Evolutionary conservation across 1,140 invertebrate genomes (phyloP), one percentile per base, ranked within the genome.

Genomic region (Penaeus chinensis): DNA sequence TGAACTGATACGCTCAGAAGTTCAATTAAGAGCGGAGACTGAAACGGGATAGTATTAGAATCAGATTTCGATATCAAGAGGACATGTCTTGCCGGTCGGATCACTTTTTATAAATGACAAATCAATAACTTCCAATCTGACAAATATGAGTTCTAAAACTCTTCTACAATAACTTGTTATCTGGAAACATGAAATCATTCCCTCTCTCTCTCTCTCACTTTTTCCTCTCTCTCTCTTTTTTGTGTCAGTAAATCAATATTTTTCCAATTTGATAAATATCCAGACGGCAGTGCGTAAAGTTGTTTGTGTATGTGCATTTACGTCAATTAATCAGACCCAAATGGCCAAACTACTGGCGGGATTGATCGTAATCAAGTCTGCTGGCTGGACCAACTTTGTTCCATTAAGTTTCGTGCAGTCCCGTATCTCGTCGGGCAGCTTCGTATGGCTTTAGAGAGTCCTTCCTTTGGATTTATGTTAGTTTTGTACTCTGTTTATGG

Each of bases 231-330:
- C 22, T 69, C 22, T 69, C n/a, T 11, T 69, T 10, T 69, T 32
- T 69, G 5, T 69, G 27, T 32, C 66, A 82, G 76, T 87, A 80
- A 87, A 87, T 87, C 86, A 87, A 87, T 87, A 87, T 87, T 87
- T 87, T 87, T 87, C 86, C 86, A 87, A 87, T 87, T 87, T 87
- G 86, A 87, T 87, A 82, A 82, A 82, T 71, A 87, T 87, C 80
- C 80, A 74, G 86, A 87, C 74, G 79, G 86, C 80, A 82, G 86
- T 82, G 80, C 86, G 86, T 87, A 87, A 87, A 87, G 86, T 82
- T 87, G 86, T 87, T 87, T 87, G 86, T 87, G 86, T 87, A 82
- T 81, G 86, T 87, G 86, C 86, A 87, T 87, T 87, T 87, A 87
- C 86, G 81, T 87, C 86, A 87, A 87, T 87, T 87, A 87, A 87